phyloP scores from a whole-genome alignment of 1,140 invertebrate species.

The Zaprionus africanus region DNA sequence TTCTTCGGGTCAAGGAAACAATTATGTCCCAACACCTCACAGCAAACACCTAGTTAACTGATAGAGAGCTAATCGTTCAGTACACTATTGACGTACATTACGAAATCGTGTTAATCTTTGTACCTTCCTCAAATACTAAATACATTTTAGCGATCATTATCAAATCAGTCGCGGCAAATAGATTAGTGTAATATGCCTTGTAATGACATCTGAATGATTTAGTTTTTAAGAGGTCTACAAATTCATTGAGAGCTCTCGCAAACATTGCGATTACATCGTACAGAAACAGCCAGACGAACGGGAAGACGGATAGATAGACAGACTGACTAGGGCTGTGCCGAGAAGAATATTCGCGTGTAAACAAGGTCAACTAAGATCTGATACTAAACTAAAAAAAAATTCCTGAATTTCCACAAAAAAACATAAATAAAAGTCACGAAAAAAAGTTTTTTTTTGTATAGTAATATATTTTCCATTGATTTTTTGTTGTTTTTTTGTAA shows the following conservation, averaged over 20 bases:
- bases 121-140: not conserved
- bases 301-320: constrained; percentile 3
- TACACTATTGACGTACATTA: constrained; percentile 3
- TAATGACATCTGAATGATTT: constrained; percentile 9
- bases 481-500: constrained; percentile 49
- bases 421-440: constrained; percentile 27
- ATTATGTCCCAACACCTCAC: not conserved
- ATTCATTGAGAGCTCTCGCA: constrained; percentile 11
- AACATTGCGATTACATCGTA: not conserved
- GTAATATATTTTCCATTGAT: constrained; percentile 76
- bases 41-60: not conserved
- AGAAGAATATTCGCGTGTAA: not conserved
- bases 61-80: constrained; percentile 3
- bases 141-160: constrained; percentile 5
- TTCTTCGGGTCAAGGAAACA: not conserved
- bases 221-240: not conserved
- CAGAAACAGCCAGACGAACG: not conserved
- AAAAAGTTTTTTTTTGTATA: constrained; percentile 66
- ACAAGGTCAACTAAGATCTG: constrained; percentile 1
- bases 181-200: not conserved
- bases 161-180: constrained; percentile 3
- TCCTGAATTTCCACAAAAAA: constrained; percentile 7
- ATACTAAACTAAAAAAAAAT: not conserved
- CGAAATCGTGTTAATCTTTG: constrained; percentile 1
- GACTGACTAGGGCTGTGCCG: not conserved